A percentile compares a stretch with the other conserved stretches of the same genome.
Conservation (phyloP, 2,888 invertebrate species). For the Agriopis marginaria region DNA sequence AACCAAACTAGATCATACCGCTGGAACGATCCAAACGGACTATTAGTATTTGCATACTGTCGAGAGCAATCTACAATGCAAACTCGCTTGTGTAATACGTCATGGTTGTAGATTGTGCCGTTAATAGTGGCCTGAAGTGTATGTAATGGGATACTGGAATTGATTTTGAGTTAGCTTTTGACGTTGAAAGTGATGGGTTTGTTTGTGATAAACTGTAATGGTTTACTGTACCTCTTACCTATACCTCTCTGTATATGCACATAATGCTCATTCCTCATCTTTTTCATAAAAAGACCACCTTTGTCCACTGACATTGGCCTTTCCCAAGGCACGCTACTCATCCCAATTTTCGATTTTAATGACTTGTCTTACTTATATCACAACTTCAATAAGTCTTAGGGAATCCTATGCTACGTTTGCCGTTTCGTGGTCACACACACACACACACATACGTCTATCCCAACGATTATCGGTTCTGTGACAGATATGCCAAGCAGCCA, state of each 20-base stretch:
- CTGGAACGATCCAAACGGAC: conserved; percentile 22
- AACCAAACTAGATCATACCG: background rate
- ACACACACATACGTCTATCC: too few species aligned
- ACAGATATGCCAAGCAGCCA: too few species aligned
- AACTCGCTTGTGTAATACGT: conserved; percentile 72
- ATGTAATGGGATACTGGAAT: conserved; percentile 31
- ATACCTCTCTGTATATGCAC: too few species aligned
- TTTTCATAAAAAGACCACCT: too few species aligned
- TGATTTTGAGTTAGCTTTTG: conserved; percentile 24
- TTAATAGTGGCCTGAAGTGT: conserved; percentile 45
- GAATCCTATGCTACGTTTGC: too few species aligned
- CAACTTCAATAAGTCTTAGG: too few species aligned
- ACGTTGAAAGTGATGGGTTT: conserved; percentile 1
- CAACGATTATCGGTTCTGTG: too few species aligned
- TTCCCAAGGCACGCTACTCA: too few species aligned
- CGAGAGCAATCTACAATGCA: conserved; percentile 80
- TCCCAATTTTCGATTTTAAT: too few species aligned
- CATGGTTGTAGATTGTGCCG: conserved; percentile 42
- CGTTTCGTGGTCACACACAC: too few species aligned
- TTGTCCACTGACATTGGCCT: too few species aligned
- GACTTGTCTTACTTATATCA: too few species aligned
- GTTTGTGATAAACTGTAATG: background rate
- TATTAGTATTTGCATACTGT: conserved; percentile 72
- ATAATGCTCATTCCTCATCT: background rate
- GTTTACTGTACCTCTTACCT: background rate